A percentile compares a stretch with the other conserved stretches of the same genome.
Conservation (phyloP, 2,113 vertebrate species). For the Jacana jacana region DNA sequence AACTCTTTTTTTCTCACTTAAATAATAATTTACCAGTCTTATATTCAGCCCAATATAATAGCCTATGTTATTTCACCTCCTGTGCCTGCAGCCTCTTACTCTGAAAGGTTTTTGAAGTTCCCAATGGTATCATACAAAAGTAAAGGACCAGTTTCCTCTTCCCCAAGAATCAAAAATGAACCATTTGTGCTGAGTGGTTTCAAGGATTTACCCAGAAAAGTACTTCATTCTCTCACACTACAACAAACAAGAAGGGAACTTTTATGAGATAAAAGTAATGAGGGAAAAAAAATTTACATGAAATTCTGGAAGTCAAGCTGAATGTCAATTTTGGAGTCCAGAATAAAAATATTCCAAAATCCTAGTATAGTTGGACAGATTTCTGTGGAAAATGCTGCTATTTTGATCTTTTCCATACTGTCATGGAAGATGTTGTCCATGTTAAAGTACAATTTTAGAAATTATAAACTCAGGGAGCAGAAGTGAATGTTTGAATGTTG, state of each 20-base stretch:
- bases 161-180: background rate
- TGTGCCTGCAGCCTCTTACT: background rate
- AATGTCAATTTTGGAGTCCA: background rate
- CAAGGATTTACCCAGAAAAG: background rate
- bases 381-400: background rate
- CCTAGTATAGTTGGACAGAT: background rate
- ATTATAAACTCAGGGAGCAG: background rate
- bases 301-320: background rate
- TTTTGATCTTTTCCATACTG: background rate
- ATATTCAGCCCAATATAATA: background rate
- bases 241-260: background rate
- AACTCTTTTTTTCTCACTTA: background rate
- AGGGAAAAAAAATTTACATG: fast-evolving
- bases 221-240: background rate
- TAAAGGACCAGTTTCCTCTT: background rate
- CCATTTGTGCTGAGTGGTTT: background rate
- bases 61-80: background rate
- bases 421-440: background rate
- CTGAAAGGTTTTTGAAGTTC: background rate
- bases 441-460: background rate
- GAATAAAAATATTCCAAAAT: background rate
- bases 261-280: background rate
- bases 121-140: background rate
- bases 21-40: background rate
- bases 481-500: background rate